Evolutionary conservation across 2,888 invertebrate species (phyloP).

Genomic region (Leptogaster cylindrica): DNA sequence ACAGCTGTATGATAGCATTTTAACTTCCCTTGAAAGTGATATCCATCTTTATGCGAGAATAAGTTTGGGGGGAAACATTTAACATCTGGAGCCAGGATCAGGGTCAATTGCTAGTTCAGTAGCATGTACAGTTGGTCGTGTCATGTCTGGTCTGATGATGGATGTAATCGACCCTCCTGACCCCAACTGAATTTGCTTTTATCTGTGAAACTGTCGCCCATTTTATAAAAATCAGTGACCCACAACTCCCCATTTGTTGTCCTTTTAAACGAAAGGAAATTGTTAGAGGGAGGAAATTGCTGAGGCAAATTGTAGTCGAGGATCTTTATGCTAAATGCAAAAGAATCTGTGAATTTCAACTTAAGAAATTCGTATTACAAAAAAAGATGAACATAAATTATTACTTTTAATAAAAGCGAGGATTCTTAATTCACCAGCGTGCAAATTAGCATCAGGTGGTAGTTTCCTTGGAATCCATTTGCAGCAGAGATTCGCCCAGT

Average conservation of each 20-base stretch:
- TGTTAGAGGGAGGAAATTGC: slow-evolving; percentile 2
- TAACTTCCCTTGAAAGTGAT: slow-evolving; percentile 36
- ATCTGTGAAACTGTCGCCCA: slow-evolving; percentile 11
- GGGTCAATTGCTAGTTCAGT: slow-evolving; percentile 28
- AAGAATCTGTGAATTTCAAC: slow-evolving; percentile 38
- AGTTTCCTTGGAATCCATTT: no score
- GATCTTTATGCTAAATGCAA: neutral
- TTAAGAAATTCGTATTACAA: slow-evolving; percentile 44
- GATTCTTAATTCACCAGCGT: no score
- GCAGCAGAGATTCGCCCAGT: no score
- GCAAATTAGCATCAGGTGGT: no score
- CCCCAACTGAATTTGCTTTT: slow-evolving; percentile 35
- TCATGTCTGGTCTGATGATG: slow-evolving; percentile 37
- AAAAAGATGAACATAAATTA: slow-evolving; percentile 45
- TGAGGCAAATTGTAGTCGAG: neutral
- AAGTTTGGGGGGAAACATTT: neutral
- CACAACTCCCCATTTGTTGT: no score
- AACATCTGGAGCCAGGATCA: slow-evolving; percentile 36
- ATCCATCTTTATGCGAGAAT: slow-evolving; percentile 32
- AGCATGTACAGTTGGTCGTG: slow-evolving; percentile 33
- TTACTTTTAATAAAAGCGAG: slow-evolving; percentile 45
- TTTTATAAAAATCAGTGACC: slow-evolving; percentile 23
- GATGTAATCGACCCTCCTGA: slow-evolving; percentile 38
- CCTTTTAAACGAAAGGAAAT: neutral
- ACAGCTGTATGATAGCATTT: slow-evolving; percentile 38